Conservation (phyloP, 2,797 vertebrate species). For the Rhinogobio ventralis region DNA sequence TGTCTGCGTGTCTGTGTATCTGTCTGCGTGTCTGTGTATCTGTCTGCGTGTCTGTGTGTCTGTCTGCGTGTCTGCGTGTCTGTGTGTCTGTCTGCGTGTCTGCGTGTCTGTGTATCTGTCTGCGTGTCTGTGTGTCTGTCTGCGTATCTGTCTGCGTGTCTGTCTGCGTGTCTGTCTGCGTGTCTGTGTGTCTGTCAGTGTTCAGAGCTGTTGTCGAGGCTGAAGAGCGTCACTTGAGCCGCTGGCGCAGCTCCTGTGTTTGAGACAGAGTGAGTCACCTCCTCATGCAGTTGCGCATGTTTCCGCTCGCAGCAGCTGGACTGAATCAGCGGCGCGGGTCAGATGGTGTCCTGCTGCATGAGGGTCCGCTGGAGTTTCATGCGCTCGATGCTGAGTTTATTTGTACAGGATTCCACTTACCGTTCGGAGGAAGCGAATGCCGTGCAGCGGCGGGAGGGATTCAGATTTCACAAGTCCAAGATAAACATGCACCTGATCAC, state of each 20-base stretch:
- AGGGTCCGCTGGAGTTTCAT: constrained; percentile 65
- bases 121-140: too few species aligned
- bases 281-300: not conserved
- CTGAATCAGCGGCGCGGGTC: not conserved
- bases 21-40: too few species aligned
- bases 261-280: not conserved
- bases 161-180: too few species aligned
- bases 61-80: too few species aligned
- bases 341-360: constrained; percentile 17
- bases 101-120: too few species aligned
- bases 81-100: too few species aligned
- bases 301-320: constrained; percentile 7
- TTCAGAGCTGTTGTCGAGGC: not conserved
- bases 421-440: constrained; percentile 73
- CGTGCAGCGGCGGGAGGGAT: constrained; percentile 72
- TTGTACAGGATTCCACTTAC: constrained; percentile 78
- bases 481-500: constrained; percentile 79
- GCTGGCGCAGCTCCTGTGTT: not conserved
- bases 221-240: not conserved
- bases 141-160: too few species aligned
- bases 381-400: constrained; percentile 74
- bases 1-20: too few species aligned
- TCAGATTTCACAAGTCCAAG: constrained; percentile 79
- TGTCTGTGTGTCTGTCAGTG: too few species aligned
- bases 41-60: too few species aligned